phyloP scores from a whole-genome alignment of 2,113 vertebrate species.

The Cheilinus undulatus region DNA sequence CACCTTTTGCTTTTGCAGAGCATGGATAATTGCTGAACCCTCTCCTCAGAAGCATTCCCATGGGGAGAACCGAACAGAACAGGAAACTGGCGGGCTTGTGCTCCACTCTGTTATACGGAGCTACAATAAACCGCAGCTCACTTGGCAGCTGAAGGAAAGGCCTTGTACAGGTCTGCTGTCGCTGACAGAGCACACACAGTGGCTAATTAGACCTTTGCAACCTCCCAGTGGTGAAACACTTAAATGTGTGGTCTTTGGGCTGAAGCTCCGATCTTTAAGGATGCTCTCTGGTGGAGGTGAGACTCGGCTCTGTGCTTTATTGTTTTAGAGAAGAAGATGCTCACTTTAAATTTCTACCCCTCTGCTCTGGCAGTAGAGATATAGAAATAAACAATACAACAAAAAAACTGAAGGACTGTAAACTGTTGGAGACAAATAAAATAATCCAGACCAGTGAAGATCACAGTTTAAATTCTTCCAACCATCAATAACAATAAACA shows the following conservation, averaged over 20 bases:
- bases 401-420: neutral
- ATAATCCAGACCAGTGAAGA: neutral
- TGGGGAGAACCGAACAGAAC: constrained; percentile 52
- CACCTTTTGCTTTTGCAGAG: constrained; percentile 70
- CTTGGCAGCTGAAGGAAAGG: constrained; percentile 56
- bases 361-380: neutral
- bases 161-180: constrained; percentile 64
- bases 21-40: constrained; percentile 81
- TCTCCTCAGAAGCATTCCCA: constrained; percentile 72
- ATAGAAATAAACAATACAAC: neutral
- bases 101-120: constrained; percentile 58
- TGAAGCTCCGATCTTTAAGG: constrained; percentile 52
- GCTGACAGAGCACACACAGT: constrained; percentile 53
- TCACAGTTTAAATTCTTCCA: neutral
- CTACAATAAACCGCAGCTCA: constrained; percentile 39
- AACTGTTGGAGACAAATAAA: constrained; percentile 1
- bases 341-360: constrained; percentile 13
- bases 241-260: constrained; percentile 61
- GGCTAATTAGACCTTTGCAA: constrained; percentile 76
- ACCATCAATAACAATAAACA: neutral
- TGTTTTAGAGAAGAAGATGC: constrained; percentile 37
- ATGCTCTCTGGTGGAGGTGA: constrained; percentile 33
- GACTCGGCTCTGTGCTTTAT: constrained; percentile 17
- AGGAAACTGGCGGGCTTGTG: constrained; percentile 61
- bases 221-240: constrained; percentile 69